Evolutionary conservation across 1,140 invertebrate species (phyloP), one percentile per base, ranked within the genome.

Genomic region (Drosophila asahinai): DNA sequence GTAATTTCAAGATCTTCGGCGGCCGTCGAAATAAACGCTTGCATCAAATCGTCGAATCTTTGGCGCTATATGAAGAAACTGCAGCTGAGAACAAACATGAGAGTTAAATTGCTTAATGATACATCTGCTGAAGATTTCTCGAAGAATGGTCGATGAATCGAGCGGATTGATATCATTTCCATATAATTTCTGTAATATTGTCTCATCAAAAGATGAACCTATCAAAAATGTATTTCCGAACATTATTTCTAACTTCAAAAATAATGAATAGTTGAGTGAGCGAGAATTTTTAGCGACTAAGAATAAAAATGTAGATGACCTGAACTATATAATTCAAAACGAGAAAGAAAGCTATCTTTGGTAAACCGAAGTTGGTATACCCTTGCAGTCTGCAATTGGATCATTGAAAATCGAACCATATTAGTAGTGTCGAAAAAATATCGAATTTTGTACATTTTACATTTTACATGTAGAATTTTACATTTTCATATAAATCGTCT

Each of bases 1-100:
- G 51, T 55, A 19, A 64, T 64, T 64, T 25, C 38, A 65, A 65
- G 25, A 64, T 55, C 51, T 27, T 5, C 3, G 25, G 25, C 25
- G 30, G 40, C 40, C 5, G 40, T n/a, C n/a, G n/a, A 42, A 42
- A 12, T 55, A 64, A 38, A 38, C 22, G 55, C 55, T 22, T 40
- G 40, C 7, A 1, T 15, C 5, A 40, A 40, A 40, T 40, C 25
- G n/a, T n/a, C n/a, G n/a, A n/a, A n/a, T n/a, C n/a, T n/a, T n/a
- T n/a, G n/a, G n/a, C n/a, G n/a, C n/a, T n/a, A n/a, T n/a, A n/a
- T n/a, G n/a, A n/a, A n/a, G n/a, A n/a, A n/a, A n/a, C n/a, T 51
- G 12, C 48, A 51, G 22, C 22, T 51, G 48, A 51, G 25, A 51
- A 51, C 19, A 25, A 51, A 51, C 48, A 27, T 30, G 48, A 51